phyloP scores from a whole-genome alignment of 2,113 vertebrate species.

The Trematocara unimaculatum region DNA sequence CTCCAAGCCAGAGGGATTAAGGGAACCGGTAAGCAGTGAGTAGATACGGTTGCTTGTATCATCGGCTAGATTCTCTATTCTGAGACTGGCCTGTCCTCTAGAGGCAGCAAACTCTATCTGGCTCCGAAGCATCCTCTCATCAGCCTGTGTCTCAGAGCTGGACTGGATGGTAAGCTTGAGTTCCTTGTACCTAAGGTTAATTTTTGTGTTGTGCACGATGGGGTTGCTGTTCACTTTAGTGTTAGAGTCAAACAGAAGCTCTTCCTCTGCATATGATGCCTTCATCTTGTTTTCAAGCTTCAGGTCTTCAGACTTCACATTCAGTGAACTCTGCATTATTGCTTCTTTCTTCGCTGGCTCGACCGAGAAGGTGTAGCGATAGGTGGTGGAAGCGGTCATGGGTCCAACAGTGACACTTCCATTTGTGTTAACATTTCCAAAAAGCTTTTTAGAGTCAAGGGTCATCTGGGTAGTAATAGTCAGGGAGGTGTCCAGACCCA shows the following conservation, averaged over 20 bases:
- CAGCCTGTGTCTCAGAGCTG: slow-evolving; percentile 75
- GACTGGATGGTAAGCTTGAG: slow-evolving; percentile 74
- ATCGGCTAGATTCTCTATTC: slow-evolving; percentile 76
- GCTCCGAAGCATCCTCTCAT: slow-evolving; percentile 64
- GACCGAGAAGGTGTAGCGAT: slow-evolving; percentile 66
- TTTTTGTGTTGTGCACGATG: slow-evolving; percentile 79
- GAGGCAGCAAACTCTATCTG: slow-evolving; percentile 77
- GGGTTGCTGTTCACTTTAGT: slow-evolving; percentile 74
- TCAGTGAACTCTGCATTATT: slow-evolving; percentile 75
- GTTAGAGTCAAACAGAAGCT: slow-evolving; percentile 70
- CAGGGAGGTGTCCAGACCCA: slow-evolving; percentile 76
- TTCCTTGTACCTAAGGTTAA: slow-evolving; percentile 74
- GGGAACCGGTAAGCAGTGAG: slow-evolving; percentile 74
- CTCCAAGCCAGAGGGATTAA: slow-evolving; percentile 78
- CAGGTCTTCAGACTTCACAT: slow-evolving; percentile 75
- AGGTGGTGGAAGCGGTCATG: slow-evolving; percentile 64
- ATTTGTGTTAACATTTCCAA: slow-evolving; percentile 70
- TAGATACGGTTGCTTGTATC: slow-evolving; percentile 70
- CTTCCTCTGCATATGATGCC: slow-evolving; percentile 63
- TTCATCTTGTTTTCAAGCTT: slow-evolving; percentile 75
- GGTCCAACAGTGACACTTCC: slow-evolving; percentile 71
- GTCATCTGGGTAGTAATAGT: slow-evolving; percentile 61
- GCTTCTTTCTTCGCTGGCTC: slow-evolving; percentile 63
- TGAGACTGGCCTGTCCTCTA: slow-evolving; percentile 67
- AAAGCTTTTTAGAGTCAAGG: slow-evolving; percentile 53